A percentile compares a stretch with the other conserved stretches of the same genome.
phyloP scores from a whole-genome alignment of 2,888 invertebrate genomes.

The Conistra vaccinii region DNA sequence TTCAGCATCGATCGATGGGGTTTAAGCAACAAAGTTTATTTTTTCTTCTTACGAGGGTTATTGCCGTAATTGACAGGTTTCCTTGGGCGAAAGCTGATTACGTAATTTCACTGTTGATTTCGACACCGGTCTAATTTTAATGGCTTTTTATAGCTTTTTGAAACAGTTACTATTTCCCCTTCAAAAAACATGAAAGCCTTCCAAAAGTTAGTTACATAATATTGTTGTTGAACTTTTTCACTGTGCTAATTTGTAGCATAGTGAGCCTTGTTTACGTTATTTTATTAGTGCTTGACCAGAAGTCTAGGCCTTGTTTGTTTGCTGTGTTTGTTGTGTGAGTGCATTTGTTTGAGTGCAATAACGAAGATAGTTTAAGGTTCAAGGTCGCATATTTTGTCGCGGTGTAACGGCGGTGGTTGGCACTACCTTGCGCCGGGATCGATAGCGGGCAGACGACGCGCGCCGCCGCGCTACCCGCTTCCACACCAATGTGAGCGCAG shows the following conservation, averaged over 20 bases:
- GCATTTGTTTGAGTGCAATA: slow-evolving; percentile 76
- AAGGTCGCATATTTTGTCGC: slow-evolving; percentile 84
- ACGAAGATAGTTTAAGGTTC: slow-evolving; percentile 83
- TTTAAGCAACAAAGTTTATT: slow-evolving; percentile 27
- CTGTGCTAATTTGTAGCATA: slow-evolving; percentile 32
- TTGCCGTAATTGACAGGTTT: slow-evolving; percentile 32
- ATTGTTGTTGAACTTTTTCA: slow-evolving; percentile 36
- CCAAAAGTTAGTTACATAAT: slow-evolving; percentile 42
- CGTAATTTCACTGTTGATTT: slow-evolving; percentile 41
- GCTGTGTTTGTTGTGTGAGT: slow-evolving; percentile 52
- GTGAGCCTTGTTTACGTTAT: slow-evolving; percentile 15
- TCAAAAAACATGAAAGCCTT: slow-evolving; percentile 29
- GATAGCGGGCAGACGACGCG: slow-evolving; percentile 86
- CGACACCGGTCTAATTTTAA: slow-evolving; percentile 61
- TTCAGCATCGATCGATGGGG: slow-evolving; percentile 68
- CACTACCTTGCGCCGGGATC: slow-evolving; percentile 85
- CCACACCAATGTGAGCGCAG: slow-evolving; percentile 73
- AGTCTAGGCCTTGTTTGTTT: slow-evolving; percentile 31
- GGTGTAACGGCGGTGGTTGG: slow-evolving; percentile 80
- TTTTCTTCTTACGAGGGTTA: background rate
- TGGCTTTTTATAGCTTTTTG: slow-evolving; percentile 41
- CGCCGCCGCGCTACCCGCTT: slow-evolving; percentile 80
- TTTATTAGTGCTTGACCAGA: slow-evolving; percentile 1
- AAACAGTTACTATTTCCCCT: slow-evolving; percentile 35
- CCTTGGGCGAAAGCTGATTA: slow-evolving; percentile 14